phyloP scores from a whole-genome alignment of 2,797 vertebrate species.

The Oreortyx pictus region DNA sequence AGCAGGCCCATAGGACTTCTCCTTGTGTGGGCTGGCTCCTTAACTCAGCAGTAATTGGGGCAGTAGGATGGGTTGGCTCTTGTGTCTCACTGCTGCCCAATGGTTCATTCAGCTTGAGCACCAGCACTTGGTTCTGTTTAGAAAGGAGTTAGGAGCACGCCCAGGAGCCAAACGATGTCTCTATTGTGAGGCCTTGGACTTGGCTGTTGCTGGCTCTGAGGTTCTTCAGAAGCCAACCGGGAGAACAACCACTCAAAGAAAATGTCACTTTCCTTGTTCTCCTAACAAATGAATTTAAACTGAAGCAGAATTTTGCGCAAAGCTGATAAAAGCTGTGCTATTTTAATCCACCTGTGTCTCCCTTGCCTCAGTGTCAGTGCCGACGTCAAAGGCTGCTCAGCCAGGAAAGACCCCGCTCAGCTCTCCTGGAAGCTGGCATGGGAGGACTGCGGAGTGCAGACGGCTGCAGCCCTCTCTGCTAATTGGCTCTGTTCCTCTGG shows the following conservation, averaged over 20 bases:
- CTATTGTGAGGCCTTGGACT: not conserved
- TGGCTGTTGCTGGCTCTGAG: not conserved
- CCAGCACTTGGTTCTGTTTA: not conserved
- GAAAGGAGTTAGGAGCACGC: not conserved
- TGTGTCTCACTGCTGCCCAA: not conserved
- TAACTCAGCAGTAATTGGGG: not conserved
- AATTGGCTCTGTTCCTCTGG: not conserved
- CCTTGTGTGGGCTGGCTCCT: not conserved
- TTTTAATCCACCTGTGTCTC: slow-evolving; percentile 43
- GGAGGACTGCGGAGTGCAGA: not conserved
- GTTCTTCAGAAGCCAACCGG: not conserved
- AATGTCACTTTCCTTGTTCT: not conserved
- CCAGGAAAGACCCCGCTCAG: slow-evolving; percentile 22
- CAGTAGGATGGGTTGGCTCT: not conserved
- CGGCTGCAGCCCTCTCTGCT: not conserved
- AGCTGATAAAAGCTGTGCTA: slow-evolving; percentile 22
- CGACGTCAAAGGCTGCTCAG: slow-evolving; percentile 22
- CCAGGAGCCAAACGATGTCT: not conserved
- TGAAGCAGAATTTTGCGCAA: not conserved
- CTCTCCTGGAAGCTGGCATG: not conserved
- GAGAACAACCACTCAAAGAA: not conserved
- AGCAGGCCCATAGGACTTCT: not conserved
- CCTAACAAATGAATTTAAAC: slow-evolving; percentile 9
- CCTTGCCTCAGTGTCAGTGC: not conserved
- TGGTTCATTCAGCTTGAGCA: not conserved